phyloP scores from a whole-genome alignment of 2,113 vertebrate species.

The Astatotilapia flaviijosephi region DNA sequence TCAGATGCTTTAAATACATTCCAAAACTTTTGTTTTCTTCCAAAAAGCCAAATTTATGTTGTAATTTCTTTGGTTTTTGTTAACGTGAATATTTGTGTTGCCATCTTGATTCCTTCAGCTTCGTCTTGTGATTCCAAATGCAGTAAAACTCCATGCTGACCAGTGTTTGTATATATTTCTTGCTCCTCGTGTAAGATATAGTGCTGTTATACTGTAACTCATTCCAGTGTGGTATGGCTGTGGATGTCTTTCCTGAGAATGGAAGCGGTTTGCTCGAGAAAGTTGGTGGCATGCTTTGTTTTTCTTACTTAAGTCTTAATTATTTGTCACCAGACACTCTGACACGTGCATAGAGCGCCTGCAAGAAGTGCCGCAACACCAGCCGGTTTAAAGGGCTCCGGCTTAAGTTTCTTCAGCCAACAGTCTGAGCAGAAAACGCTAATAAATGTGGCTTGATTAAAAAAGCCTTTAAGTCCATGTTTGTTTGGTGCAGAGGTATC shows the following conservation, averaged over 20 bases:
- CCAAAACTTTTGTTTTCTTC: constrained; percentile 4
- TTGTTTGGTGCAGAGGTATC: neutral
- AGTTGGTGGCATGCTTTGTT: neutral
- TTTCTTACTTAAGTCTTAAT: neutral
- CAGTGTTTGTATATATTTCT: constrained; percentile 43
- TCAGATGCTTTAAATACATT: constrained; percentile 47
- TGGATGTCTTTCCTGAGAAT: constrained; percentile 3
- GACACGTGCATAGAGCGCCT: neutral
- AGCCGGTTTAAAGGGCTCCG: neutral
- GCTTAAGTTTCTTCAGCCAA: neutral
- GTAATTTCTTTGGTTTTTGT: neutral
- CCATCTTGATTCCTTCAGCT: constrained; percentile 11
- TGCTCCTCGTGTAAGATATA: constrained; percentile 39
- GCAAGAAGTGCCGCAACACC: neutral
- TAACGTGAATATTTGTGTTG: neutral
- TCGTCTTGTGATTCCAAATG: constrained; percentile 33
- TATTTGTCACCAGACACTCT: neutral
- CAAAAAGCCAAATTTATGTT: constrained; percentile 20
- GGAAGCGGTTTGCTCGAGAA: neutral
- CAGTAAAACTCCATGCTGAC: constrained; percentile 24
- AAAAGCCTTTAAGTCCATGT: neutral
- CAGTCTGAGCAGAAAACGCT: neutral
- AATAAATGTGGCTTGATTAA: neutral
- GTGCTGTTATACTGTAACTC: constrained; percentile 66
- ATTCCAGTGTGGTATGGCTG: constrained; percentile 34